These are phyloP conservation scores for Stegastes partitus DNA, from an alignment of 2,113 vertebrate species.

Conservation along the genomic window DNA sequence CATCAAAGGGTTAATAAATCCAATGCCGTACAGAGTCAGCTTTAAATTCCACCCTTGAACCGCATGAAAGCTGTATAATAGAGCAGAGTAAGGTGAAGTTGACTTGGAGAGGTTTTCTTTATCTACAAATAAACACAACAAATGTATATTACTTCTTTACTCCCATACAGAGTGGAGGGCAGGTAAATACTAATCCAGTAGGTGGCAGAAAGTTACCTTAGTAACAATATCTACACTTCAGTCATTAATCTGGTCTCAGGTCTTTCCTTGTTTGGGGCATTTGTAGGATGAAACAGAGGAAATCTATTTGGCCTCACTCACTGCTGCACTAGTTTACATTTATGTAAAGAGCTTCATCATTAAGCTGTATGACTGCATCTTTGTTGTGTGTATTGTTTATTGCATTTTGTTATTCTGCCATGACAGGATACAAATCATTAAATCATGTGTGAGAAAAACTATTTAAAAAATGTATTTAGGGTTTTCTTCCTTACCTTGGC, in stretches of 20 bases:
- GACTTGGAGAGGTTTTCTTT: background rate
- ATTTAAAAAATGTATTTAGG: background rate
- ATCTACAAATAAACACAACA: background rate
- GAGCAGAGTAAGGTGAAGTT: background rate
- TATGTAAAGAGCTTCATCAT: background rate
- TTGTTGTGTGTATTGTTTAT: conserved; percentile 6
- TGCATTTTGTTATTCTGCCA: background rate
- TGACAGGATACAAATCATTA: background rate
- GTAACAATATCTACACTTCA: conserved; percentile 43
- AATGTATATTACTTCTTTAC: background rate
- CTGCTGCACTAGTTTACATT: background rate
- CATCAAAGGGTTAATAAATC: conserved; percentile 21
- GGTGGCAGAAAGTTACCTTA: conserved; percentile 74
- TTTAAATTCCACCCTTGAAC: background rate
- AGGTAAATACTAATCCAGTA: conserved; percentile 69
- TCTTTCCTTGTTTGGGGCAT: background rate
- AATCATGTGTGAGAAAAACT: background rate
- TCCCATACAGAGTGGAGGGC: conserved; percentile 6
- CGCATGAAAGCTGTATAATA: background rate
- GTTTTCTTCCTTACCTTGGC: conserved; percentile 4
- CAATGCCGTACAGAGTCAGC: background rate
- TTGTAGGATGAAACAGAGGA: background rate
- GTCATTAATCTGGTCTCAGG: conserved; percentile 13
- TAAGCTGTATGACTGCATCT: background rate
- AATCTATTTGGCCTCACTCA: background rate